A percentile compares a stretch with the other conserved stretches of the same genome.
Conservation (phyloP, 1,140 invertebrate species). For the Nebria ingens region DNA sequence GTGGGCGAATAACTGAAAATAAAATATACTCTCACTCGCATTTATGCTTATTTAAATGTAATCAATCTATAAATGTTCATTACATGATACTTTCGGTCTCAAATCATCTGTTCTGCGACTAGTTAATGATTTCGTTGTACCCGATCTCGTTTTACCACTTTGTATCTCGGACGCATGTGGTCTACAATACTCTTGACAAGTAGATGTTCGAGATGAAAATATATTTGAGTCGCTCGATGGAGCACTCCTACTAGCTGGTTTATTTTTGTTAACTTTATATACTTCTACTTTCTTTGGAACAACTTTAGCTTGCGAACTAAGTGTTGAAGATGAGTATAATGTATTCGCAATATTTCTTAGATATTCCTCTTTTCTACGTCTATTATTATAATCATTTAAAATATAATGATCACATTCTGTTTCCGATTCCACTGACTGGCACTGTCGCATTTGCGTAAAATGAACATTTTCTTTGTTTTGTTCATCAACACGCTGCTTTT, state of each 20-base stretch:
- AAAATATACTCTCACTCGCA: slow-evolving; percentile 7
- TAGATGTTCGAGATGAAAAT: too few relatives aligned
- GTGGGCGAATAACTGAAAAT: slow-evolving; percentile 40
- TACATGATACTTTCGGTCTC: slow-evolving; percentile 21
- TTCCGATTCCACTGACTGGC: slow-evolving; percentile 6
- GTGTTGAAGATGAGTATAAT: slow-evolving; percentile 17
- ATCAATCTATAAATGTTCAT: slow-evolving; percentile 13
- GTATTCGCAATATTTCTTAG: background rate
- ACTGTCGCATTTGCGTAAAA: slow-evolving; percentile 8
- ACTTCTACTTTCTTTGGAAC: slow-evolving; percentile 12
- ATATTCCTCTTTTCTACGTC: background rate
- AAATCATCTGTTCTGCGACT: background rate
- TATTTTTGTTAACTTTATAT: too few relatives aligned
- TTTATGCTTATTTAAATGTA: background rate
- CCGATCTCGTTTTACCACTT: too few relatives aligned
- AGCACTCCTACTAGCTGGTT: too few relatives aligned
- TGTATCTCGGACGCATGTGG: too few relatives aligned
- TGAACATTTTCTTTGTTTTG: slow-evolving; percentile 16
- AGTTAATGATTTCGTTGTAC: too few relatives aligned
- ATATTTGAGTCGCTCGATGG: too few relatives aligned
- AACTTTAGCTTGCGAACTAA: slow-evolving; percentile 15
- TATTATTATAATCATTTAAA: slow-evolving; percentile 11
- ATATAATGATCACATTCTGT: slow-evolving; percentile 11
- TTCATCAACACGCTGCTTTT: slow-evolving; percentile 22
- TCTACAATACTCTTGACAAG: too few relatives aligned